Evolutionary conservation across 2,113 vertebrate species (phyloP), one percentile per base, ranked within the genome.

Genomic region (Perca flavescens): DNA sequence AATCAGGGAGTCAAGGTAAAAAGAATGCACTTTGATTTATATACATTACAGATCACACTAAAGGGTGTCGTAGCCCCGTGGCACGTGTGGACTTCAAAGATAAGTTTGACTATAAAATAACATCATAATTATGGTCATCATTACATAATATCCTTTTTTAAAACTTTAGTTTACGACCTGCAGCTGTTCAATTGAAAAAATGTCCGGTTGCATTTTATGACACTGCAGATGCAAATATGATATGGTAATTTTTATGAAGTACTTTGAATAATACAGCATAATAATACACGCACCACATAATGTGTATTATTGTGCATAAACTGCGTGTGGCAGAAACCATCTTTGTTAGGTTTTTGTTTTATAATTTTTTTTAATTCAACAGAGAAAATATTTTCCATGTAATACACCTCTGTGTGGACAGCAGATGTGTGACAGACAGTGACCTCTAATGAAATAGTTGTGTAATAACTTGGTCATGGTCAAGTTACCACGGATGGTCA

Each of bases 181-280:
- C 31, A 64, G 73, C 73, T 64, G 21, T 21, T 76, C 13, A 9
- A 53, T 28, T 46, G 6, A 43, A 75, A 61, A 19, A 74, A 16
- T 10, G 17, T 1, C n/a, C 19, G n/a, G 1, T 25, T 43, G 6
- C 0, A 16, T 43, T 54, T 64, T 21, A 65, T 14, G 53, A 50
- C 40, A 19, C 13, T 22, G 40, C 40, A 22, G 15, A 68, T 36
- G 54, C 43, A 50, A 49, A 49, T 46, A 25, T 77, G 19, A 57
- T n/a, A 31, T 31, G 7, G 15, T 19, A 0, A 15, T 57, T 66
- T 76, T 76, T 25, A 52, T n/a, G 6, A 57, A 6, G 22, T 47
- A 17, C 25, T 28, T n/a, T 66, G 8, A 57, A 58, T 49, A 57
- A 49, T 57, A 49, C 36, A 34, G 25, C 12, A 36, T 43, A 57